Evolutionary conservation across 1,140 invertebrate species (phyloP).

Genomic region (Apis florea): DNA sequence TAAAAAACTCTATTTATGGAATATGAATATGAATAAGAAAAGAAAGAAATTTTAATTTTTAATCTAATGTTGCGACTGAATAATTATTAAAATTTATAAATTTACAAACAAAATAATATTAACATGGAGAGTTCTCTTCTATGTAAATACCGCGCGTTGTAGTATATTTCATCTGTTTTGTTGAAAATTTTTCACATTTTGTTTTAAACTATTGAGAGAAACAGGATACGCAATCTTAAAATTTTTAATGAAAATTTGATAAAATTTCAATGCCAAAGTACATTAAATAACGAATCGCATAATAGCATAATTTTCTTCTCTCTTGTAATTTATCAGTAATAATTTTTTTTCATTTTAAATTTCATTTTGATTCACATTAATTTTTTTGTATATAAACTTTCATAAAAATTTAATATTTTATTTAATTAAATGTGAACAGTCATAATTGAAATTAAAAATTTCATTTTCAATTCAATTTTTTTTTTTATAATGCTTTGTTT

Average conservation of each 20-base stretch:
- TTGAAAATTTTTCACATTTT: slow-evolving; percentile 66
- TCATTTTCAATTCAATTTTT: too few relatives aligned
- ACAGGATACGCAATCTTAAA: slow-evolving; percentile 60
- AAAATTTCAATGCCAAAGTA: slow-evolving; percentile 77
- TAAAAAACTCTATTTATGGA: slow-evolving; percentile 19
- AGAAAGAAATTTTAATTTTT: slow-evolving; percentile 3
- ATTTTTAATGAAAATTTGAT: slow-evolving; percentile 68
- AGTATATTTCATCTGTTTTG: slow-evolving; percentile 70
- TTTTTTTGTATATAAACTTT: slow-evolving; percentile 1
- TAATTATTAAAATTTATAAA: slow-evolving; percentile 23
- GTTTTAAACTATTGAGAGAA: slow-evolving; percentile 66
- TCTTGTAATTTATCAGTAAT: neutral
- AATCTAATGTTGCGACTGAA: slow-evolving; percentile 31
- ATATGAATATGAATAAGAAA: slow-evolving; percentile 17
- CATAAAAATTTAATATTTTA: neutral
- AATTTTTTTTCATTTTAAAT: slow-evolving; percentile 6
- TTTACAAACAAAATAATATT: slow-evolving; percentile 20
- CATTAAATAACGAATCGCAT: slow-evolving; percentile 52
- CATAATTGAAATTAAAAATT: neutral
- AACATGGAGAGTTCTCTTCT: slow-evolving; percentile 61
- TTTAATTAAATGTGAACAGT: slow-evolving; percentile 4
- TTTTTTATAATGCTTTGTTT: neutral
- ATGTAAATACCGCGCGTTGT: slow-evolving; percentile 65
- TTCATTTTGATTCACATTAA: neutral
- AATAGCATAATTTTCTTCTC: neutral